Base-by-base conservation (phyloP, 2,797 vertebrate genomes). In the Liparis tanakae region DNA sequence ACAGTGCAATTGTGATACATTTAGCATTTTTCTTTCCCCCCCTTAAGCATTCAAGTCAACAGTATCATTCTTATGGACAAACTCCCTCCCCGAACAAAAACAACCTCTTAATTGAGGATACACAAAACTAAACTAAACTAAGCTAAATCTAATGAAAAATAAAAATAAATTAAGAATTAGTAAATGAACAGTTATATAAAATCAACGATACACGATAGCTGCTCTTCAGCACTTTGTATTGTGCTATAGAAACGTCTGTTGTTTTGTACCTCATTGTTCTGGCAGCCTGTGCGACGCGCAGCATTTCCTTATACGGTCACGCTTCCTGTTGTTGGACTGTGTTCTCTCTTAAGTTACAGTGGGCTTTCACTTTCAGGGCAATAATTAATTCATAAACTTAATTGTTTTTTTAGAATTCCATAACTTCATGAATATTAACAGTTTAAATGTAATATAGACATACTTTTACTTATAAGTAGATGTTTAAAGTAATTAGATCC, bases 311-410 rank as follows among this genome's bases (percentile, higher is more conserved):
- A 13, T 46, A 4, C 44, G 58, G 14, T 33, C 46, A 22, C 18
- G 17, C 37, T 57, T 67, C 4, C 17, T 25, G 10, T 8, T 59
- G 41, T 57, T 33, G 48, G 15, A 10, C 14, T 53, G 25, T 67
- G 22, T 81, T 67, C 48, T 33, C 53, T 33, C 53, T 53, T 14
- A 71, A 65, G 17, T 33, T 62, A 15, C 50, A 41, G 30, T 69
- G 46, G 7, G 10, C 34, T 70, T 54, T 54, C 84, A 68, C 76
- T 77, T 56, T 39, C 10, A 46, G 53, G 59, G 75, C 63, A 63
- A 53, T 71, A 41, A 79, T 72, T 70, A n/a, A 83, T 85, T 76
- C 7, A 66, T 50, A 67, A 41, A 68, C 17, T 34, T 30, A 44
- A 18, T 17, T 14, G 39, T 59, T 72, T 59, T 72, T 65, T 46